Evolutionary conservation across 2,888 invertebrate genomes (phyloP).

Genomic region (Sesia bembeciformis): DNA sequence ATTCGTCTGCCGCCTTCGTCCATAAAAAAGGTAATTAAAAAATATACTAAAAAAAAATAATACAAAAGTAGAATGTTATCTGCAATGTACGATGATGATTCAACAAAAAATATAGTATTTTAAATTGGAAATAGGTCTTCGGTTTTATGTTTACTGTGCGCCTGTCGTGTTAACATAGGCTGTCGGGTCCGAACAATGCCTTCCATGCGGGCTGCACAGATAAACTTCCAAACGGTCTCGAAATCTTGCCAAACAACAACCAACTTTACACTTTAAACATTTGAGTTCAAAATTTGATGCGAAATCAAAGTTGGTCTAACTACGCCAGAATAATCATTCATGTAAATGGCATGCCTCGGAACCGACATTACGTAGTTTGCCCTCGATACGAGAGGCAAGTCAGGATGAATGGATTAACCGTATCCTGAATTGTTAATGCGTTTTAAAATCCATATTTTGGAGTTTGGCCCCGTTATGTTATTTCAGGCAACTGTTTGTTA

Average conservation of each 20-base stretch:
- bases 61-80: too few species aligned
- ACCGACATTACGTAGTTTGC: conserved; percentile 54
- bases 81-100: too few species aligned
- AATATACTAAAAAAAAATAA: too few species aligned
- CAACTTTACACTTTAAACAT: conserved; percentile 17
- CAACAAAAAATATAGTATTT: background rate
- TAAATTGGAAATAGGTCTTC: conserved; percentile 9
- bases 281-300: conserved; percentile 24
- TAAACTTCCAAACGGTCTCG: conserved; percentile 40
- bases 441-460: conserved; percentile 27
- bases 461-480: conserved; percentile 1
- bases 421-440: conserved; percentile 36
- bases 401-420: conserved; percentile 47
- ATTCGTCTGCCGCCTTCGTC: too few species aligned
- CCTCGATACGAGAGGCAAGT: conserved; percentile 39
- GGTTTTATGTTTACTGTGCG: conserved; percentile 24
- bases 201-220: conserved; percentile 41
- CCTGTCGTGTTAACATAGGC: conserved; percentile 40
- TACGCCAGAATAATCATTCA: conserved; percentile 55
- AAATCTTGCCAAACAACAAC: conserved; percentile 19
- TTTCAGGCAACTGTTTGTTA: conserved; percentile 1
- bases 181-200: conserved; percentile 44
- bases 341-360: conserved; percentile 58
- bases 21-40: too few species aligned
- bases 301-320: conserved; percentile 10